Evolutionary conservation across 2,113 vertebrate genomes (phyloP).

Genomic region (Garra rufa): DNA sequence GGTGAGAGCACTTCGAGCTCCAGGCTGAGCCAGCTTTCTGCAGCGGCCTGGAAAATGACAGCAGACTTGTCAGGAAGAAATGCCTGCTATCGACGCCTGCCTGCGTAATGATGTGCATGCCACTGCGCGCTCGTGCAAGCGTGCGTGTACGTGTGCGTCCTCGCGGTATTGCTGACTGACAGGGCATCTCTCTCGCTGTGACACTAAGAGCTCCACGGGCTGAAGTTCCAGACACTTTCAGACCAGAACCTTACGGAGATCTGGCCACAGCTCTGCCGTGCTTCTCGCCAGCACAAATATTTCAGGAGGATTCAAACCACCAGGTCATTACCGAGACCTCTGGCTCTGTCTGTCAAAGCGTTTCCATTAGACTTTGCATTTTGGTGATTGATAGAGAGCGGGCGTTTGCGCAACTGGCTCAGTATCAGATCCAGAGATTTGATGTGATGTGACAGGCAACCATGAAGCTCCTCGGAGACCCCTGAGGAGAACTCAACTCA

Average conservation of each 20-base stretch:
- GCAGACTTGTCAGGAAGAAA: constrained; percentile 44
- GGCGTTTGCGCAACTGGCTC: background rate
- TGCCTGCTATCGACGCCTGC: constrained; percentile 31
- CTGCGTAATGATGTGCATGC: constrained; percentile 44
- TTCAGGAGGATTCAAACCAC: constrained; percentile 14
- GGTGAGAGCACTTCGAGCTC: constrained; percentile 47
- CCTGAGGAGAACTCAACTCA: background rate
- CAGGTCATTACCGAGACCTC: constrained; percentile 37
- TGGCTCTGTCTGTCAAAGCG: constrained; percentile 1
- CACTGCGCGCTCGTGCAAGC: constrained; percentile 13
- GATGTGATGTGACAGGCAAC: constrained; percentile 46
- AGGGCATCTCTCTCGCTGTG: constrained; percentile 37
- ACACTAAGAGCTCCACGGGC: constrained; percentile 56
- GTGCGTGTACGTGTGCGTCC: background rate
- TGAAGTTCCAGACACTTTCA: background rate
- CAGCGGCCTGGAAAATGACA: constrained; percentile 34
- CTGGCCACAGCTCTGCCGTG: background rate
- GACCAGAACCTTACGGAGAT: background rate
- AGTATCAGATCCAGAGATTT: constrained; percentile 25
- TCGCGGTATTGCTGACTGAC: constrained; percentile 45
- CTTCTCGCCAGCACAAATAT: background rate
- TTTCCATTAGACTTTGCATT: constrained; percentile 29
- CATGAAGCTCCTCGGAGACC: constrained; percentile 21
- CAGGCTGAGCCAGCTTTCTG: constrained; percentile 39
- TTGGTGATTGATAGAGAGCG: constrained; percentile 38